Evolutionary conservation across 2,797 vertebrate genomes (phyloP), one percentile per base, ranked within the genome.

Genomic region (Phoebastria nigripes): DNA sequence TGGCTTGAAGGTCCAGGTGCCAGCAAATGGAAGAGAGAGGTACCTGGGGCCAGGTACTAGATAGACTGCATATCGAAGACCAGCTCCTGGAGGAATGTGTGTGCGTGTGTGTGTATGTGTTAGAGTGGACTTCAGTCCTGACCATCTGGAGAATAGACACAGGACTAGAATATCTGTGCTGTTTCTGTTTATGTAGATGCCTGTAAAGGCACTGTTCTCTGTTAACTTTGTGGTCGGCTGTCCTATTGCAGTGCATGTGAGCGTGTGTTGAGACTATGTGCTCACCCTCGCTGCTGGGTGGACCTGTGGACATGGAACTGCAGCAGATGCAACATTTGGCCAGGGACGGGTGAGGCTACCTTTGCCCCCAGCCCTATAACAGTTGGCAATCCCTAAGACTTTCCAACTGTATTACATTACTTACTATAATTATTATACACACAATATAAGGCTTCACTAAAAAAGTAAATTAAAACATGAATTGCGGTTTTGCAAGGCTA

Each of bases 231-330:
- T n/a, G n/a, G 25, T 26, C 0, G 0, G 8, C 21, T 67, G 35
- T 42, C 16, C 21, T 49, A 19, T 3, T 44, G 31, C 37, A 80
- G 39, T 13, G 10, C 0, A 0, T 5, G 12, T 49, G 51, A 10
- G 17, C 17, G 15, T 14, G 20, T 8, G 12, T 26, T 52, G 26
- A 63, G 62, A 14, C 19, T 58, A 46, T 7, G 46, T 24, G 31
- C 28, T 61, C 22, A 26, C 5, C 8, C 9, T 25, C 11, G 0
- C 9, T 54, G 26, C 26, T 22, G 2, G 1, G 5, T 56, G 19
- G n/a, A 35, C 10, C 28, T 56, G 21, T 3, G 25, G 33, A 52
- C 8, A 12, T 6, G 7, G 59, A 72, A 44, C 16, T 35, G 13
- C 29, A 65, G 76, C 24, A 72, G 49, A 28, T 44, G 21, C 11